Conservation (phyloP, 1,140 invertebrate species). For the Aradophagus sp. region DNA sequence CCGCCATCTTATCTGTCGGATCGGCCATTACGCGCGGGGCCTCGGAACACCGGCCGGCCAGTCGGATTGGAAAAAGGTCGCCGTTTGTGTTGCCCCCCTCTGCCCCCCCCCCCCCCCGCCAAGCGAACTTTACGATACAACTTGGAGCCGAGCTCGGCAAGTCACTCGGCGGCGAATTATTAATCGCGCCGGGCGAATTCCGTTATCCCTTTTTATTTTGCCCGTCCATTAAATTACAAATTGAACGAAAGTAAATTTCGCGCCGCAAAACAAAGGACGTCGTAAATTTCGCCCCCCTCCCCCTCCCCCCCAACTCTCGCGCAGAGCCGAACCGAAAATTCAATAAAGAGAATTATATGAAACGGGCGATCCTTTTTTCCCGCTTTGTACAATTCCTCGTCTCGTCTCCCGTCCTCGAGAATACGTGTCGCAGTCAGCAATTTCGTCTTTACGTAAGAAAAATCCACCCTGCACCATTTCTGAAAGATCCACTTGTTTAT, state of each 20-base stretch:
- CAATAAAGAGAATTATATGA: slow-evolving; percentile 26
- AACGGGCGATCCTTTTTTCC: slow-evolving; percentile 5
- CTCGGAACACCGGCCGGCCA: slow-evolving; percentile 15
- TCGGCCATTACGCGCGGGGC: slow-evolving; percentile 25
- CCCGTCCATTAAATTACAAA: slow-evolving; percentile 18
- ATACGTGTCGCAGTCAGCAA: slow-evolving; percentile 47
- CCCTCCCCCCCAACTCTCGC: no score
- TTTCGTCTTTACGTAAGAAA: slow-evolving; percentile 36
- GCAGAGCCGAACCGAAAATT: slow-evolving; percentile 8
- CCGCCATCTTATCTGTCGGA: slow-evolving; percentile 49
- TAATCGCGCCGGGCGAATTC: slow-evolving; percentile 30
- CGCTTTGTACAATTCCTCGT: slow-evolving; percentile 25
- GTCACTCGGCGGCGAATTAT: slow-evolving; percentile 46
- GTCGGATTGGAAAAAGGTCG: slow-evolving; percentile 44
- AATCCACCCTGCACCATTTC: slow-evolving; percentile 36
- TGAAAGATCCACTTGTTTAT: slow-evolving; percentile 55
- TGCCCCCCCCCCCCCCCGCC: neutral
- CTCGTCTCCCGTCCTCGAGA: slow-evolving; percentile 9
- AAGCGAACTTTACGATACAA: slow-evolving; percentile 52
- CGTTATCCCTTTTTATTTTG: slow-evolving; percentile 23
- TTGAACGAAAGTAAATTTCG: slow-evolving; percentile 39
- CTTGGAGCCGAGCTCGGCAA: slow-evolving; percentile 34
- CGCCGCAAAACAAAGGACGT: slow-evolving; percentile 23
- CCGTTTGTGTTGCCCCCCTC: slow-evolving; percentile 4
- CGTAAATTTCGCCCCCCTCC: slow-evolving; percentile 10